These are phyloP conservation scores for Elysia chlorotica DNA, from an alignment of 1,140 invertebrate species.

Conservation along the genomic window DNA sequence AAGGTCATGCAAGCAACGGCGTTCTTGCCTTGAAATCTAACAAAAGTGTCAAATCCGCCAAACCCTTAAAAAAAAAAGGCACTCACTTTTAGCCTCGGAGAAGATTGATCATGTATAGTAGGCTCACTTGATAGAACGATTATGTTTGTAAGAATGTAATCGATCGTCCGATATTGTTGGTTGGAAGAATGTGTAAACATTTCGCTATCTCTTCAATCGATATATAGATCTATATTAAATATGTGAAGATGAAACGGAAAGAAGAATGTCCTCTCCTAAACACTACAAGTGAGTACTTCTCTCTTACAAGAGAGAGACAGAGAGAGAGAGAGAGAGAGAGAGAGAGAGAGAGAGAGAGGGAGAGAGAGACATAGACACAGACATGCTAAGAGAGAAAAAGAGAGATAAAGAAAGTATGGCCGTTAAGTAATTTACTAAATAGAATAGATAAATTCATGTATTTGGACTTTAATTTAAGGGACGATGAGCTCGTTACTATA, in stretches of 20 bases:
- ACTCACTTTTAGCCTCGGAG: not conserved
- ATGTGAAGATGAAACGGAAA: not conserved
- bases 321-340: not conserved
- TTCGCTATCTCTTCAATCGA: no score
- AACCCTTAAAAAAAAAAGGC: not conserved
- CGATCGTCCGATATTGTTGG: not conserved
- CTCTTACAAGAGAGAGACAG: not conserved
- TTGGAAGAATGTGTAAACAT: no score
- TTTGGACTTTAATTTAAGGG: not conserved
- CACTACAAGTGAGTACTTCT: not conserved
- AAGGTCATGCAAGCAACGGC: not conserved
- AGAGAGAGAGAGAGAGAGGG: not conserved
- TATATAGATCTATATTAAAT: no score
- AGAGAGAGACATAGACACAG: not conserved
- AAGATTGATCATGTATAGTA: not conserved
- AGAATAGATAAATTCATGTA: not conserved
- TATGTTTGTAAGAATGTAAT: not conserved
- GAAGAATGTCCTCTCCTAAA: not conserved
- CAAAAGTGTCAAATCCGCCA: not conserved
- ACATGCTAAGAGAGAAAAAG: not conserved
- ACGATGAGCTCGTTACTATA: no score
- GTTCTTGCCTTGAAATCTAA: not conserved
- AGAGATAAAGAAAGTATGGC: not conserved
- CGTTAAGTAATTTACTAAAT: not conserved
- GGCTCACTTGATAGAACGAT: not conserved